Evolutionary conservation across 2,113 vertebrate genomes (phyloP).

Genomic region (Tretioscincus oriximinensis): DNA sequence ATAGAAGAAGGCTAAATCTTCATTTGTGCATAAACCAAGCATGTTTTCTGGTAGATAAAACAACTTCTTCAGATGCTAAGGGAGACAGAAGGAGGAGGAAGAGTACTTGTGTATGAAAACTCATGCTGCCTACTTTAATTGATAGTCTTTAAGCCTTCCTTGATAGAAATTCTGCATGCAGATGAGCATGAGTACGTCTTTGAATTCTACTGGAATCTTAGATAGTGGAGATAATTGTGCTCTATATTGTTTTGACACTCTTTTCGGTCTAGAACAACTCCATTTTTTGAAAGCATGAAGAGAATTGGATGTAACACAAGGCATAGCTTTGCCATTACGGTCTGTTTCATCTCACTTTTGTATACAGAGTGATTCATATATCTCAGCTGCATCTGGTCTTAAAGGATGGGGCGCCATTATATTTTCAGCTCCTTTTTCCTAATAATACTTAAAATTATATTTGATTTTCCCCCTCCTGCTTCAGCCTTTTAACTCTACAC

Average conservation of each 20-base stretch:
- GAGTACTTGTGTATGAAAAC: too few species aligned
- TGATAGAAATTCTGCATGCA: too few species aligned
- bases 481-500: slow-evolving; percentile 10
- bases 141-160: too few species aligned
- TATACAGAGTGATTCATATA: neutral
- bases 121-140: too few species aligned
- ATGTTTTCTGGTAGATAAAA: too few species aligned
- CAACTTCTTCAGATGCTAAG: too few species aligned
- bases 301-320: neutral
- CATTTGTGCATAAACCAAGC: too few species aligned
- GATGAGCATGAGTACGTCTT: too few species aligned
- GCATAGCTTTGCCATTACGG: neutral
- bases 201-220: too few species aligned
- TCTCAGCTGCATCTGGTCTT: neutral
- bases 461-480: neutral
- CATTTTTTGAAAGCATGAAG: neutral
- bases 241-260: neutral
- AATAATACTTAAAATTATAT: neutral
- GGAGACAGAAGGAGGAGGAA: too few species aligned
- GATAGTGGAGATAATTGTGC: neutral
- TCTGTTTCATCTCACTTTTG: neutral
- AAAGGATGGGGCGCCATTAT: neutral
- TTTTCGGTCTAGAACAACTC: neutral
- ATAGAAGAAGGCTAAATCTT: too few species aligned
- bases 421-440: neutral